Evolutionary conservation across 64 coral and sea anemone species (phyloP), one percentile per base, ranked within the genome.

Genomic region (Montipora cactus): DNA sequence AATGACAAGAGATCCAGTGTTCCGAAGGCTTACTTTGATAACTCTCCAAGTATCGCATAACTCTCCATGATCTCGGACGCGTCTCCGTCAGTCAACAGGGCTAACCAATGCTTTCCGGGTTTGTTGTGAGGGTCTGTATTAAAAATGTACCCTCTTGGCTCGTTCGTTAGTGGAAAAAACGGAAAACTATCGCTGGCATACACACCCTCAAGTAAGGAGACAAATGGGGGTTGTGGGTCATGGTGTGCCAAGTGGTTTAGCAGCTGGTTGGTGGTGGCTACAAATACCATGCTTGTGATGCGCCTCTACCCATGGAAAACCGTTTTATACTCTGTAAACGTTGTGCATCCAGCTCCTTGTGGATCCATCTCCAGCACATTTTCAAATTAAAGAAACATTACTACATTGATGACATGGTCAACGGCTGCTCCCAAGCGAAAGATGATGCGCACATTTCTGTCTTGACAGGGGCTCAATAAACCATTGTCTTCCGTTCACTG

Each of bases 81-180:
- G 1, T 47, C 22, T 4, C 3, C 4, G 0, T 87, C 4, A 5
- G 83, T 87, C 83, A 64, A 79, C 11, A 89, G n/a, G 49, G 75
- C 87, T 7, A 89, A 59, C 74, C 87, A 89, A 78, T 89, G 72
- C 18, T 23, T 16, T 19, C 73, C 74, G 0, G 51, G 74, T 61
- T 79, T 77, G 3, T 58, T 50, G 18, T 76, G 3, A 3, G 87
- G 87, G 15, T 89, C 74, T 2, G 74, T 89, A 8, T 89, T 89
- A 20, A 89, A 74, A 6, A 79, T 78, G 87, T 89, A 79, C 18
- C 74, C 8, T 28, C 28, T 28, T 28, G 74, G 2, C 16, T 2
- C 62, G 1, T 21, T 5, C 59, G 3, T 64, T 0, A 64, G 3
- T 3, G 59, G 59, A 64, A 2, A 28, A 28, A 28, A 28, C 25